A percentile compares a stretch with the other conserved stretches of the same genome.
Conservation (phyloP, 2,888 invertebrate genomes). For the Nemapogon koenigi region DNA sequence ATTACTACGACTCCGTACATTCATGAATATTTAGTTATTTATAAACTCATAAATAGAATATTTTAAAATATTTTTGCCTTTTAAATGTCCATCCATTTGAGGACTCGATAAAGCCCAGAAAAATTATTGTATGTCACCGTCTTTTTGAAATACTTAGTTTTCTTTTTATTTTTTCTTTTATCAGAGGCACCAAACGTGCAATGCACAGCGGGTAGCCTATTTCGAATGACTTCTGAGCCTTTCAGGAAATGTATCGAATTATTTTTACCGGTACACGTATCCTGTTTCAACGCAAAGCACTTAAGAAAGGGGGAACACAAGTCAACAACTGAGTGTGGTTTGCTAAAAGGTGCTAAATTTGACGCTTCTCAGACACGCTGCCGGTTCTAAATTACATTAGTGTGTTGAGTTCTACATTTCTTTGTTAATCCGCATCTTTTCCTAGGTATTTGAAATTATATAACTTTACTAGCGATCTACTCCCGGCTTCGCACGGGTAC, state of each 20-base stretch:
- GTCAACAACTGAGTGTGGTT: constrained; percentile 12
- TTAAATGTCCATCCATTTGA: too few relatives aligned
- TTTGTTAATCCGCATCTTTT: constrained; percentile 1
- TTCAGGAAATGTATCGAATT: constrained; percentile 3
- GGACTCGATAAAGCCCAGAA: too few relatives aligned
- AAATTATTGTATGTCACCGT: too few relatives aligned
- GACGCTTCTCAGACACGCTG: constrained; percentile 7
- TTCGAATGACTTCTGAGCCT: neutral
- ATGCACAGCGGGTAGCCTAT: neutral
- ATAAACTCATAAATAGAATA: constrained; percentile 4
- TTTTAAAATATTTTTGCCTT: too few relatives aligned
- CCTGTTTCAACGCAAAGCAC: constrained; percentile 20
- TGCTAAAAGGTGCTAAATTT: constrained; percentile 18
- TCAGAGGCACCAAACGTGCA: too few relatives aligned
- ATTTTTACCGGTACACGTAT: constrained; percentile 1
- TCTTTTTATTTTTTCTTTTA: too few relatives aligned
- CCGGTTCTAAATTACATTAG: constrained; percentile 4
- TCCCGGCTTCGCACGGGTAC: too few relatives aligned
- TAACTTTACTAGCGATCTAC: too few relatives aligned
- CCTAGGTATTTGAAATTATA: too few relatives aligned
- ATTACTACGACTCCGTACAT: constrained; percentile 18
- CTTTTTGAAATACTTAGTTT: too few relatives aligned
- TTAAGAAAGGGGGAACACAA: constrained; percentile 19
- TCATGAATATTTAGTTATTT: constrained; percentile 9
- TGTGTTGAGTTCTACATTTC: constrained; percentile 1